Evolutionary conservation across 1,140 invertebrate genomes (phyloP).

Genomic region (Battus philenor): DNA sequence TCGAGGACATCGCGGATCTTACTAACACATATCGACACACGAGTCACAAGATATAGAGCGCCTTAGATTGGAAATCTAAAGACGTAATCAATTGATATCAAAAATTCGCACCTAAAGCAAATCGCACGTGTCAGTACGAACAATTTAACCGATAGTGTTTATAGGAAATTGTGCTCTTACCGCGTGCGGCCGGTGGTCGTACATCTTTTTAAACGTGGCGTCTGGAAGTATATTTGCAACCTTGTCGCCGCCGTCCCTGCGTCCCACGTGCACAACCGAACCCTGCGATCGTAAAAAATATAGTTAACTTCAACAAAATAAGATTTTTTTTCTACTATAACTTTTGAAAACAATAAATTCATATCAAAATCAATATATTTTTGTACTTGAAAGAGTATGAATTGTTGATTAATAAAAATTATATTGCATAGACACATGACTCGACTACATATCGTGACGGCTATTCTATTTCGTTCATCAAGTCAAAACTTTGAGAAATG

Average conservation of each 20-base stretch:
- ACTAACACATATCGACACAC: conserved; percentile 22
- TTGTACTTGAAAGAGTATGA: no score
- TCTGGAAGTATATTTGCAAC: conserved; percentile 70
- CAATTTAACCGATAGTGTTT: conserved; percentile 1
- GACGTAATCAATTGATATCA: conserved; percentile 24
- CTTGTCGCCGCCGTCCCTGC: conserved; percentile 78
- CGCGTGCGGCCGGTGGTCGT: conserved; percentile 93
- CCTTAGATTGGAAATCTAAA: conserved; percentile 30
- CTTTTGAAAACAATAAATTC: no score
- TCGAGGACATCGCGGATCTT: conserved; percentile 31
- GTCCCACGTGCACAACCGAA: conserved; percentile 80
- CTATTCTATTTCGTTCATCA: no score
- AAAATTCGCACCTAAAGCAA: conserved; percentile 8
- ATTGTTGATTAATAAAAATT: no score
- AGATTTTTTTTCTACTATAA: no score
- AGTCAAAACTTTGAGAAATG: no score
- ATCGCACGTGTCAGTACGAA: neutral
- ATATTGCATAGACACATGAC: no score
- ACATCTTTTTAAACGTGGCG: conserved; percentile 81
- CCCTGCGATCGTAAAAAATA: conserved; percentile 72
- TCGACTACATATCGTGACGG: no score
- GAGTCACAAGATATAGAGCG: conserved; percentile 28
- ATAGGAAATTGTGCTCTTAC: conserved; percentile 71
- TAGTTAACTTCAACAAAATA: no score
- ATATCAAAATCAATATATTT: no score